phyloP scores from a whole-genome alignment of 2,113 vertebrate genomes.

The Saimiri boliviensis region DNA sequence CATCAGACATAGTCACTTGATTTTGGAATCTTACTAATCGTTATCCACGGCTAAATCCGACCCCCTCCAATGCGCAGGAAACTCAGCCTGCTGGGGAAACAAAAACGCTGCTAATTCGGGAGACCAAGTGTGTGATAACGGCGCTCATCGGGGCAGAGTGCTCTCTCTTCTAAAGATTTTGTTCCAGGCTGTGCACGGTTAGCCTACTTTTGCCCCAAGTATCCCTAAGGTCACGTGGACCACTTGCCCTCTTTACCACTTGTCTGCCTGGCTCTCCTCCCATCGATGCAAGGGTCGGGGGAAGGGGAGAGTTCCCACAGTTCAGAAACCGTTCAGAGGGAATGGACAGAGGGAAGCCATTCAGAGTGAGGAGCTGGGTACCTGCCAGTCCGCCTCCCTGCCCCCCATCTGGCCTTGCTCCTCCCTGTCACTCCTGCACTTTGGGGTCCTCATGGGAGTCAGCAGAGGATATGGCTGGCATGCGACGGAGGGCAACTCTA shows the following conservation, averaged over 20 bases:
- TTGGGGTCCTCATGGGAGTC: too few species aligned
- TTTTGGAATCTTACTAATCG: background rate
- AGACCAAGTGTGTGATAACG: background rate
- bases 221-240: too few species aligned
- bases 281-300: fast-evolving
- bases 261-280: background rate
- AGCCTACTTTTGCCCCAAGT: background rate
- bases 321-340: too few species aligned
- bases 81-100: background rate
- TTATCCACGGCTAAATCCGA: background rate
- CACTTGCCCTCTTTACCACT: fast-evolving
- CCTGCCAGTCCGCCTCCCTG: background rate
- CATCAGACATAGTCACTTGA: background rate
- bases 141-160: background rate
- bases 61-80: background rate
- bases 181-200: background rate
- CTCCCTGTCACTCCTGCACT: fast-evolving
- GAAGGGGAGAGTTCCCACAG: too few species aligned
- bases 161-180: background rate
- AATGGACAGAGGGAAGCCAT: too few species aligned
- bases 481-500: fast-evolving
- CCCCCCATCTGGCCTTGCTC: background rate
- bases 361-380: background rate
- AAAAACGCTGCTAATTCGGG: background rate
- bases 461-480: background rate